Base-by-base conservation (phyloP, 2,797 vertebrate genomes). In the Gallinago nigripennis region DNA sequence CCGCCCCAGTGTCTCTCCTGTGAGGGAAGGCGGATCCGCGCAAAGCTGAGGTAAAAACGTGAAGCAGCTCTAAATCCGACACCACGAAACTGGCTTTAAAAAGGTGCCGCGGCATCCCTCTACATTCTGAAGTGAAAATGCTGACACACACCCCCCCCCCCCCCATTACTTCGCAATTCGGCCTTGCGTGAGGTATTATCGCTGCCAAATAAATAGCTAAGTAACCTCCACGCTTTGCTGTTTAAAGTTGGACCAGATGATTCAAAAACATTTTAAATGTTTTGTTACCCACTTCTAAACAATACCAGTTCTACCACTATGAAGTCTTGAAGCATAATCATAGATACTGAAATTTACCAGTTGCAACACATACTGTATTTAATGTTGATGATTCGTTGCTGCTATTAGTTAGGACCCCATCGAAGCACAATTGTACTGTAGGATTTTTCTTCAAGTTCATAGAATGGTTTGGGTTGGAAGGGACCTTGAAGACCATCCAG, bases 151-250 rank as follows among this genome's bases (percentile, higher is more conserved):
- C 33, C 7, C 33, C 7, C 33, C 5, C 39, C 37, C 3, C 3
- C 9, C 21, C 5, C 3, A 1, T 17, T 39, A 25, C 43, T 68
- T 24, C 31, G 31, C 30, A 30, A 3, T 37, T 41, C 54, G 65
- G 50, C 60, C 25, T 39, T 19, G 24, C 6, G 6, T 5, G 25
- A 35, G 0, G 0, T 10, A 46, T 1, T 14, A 41, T 11, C 27
- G 77, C 45, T 9, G 39, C 24, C 23, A 77, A 79, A 88, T 19
- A 79, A 79, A 76, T 2, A 23, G 23, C 24, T 30, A 20, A 50
- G 76, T 64, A 45, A 61, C 65, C 41, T 11, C 57, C 33, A 37
- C 0, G 0, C n/a, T 77, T 48, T 51, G n/a, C 43, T 2, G 37
- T 37, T 73, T 56, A 85, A 58, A 58, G 64, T 4, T 6, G 14